These are phyloP conservation scores for Dorcus hopei DNA, from an alignment of 2,888 invertebrate genomes.

Conservation along the genomic window DNA sequence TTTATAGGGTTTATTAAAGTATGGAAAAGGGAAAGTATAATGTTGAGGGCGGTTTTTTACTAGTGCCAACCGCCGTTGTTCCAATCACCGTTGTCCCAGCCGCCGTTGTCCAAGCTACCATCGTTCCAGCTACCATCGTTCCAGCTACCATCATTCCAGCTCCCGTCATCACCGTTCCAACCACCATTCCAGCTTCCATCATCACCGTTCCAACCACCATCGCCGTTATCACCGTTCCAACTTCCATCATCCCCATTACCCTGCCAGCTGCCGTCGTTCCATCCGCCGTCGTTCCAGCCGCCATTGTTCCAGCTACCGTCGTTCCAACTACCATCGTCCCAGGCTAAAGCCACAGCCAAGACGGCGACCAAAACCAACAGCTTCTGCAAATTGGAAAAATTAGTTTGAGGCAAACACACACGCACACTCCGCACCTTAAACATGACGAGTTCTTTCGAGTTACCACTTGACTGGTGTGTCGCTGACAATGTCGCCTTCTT, in stretches of 20 bases:
- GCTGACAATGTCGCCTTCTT: no score
- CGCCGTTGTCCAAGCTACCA: slow-evolving; percentile 4
- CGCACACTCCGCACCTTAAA: no score
- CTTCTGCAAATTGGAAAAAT: no score
- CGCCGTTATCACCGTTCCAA: not conserved
- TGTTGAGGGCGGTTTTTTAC: no score
- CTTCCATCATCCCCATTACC: slow-evolving; percentile 1
- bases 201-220: not conserved
- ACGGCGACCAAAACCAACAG: no score
- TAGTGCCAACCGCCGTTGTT: not conserved
- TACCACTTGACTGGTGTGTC: no score
- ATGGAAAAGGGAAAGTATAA: no score
- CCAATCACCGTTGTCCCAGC: slow-evolving; percentile 8
- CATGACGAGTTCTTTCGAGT: no score
- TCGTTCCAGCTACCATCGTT: not conserved
- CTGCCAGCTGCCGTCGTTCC: slow-evolving; percentile 10
- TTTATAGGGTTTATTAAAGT: no score
- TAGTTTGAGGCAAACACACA: no score
- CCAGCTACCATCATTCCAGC: slow-evolving; percentile 7
- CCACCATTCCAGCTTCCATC: slow-evolving; percentile 4
- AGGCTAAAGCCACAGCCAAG: not conserved
- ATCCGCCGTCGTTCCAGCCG: not conserved
- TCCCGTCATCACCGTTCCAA: slow-evolving; percentile 12
- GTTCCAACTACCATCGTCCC: slow-evolving; percentile 10
- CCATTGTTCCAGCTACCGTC: slow-evolving; percentile 13